phyloP scores from a whole-genome alignment of 2,113 vertebrate species.

The Nanorana parkeri region DNA sequence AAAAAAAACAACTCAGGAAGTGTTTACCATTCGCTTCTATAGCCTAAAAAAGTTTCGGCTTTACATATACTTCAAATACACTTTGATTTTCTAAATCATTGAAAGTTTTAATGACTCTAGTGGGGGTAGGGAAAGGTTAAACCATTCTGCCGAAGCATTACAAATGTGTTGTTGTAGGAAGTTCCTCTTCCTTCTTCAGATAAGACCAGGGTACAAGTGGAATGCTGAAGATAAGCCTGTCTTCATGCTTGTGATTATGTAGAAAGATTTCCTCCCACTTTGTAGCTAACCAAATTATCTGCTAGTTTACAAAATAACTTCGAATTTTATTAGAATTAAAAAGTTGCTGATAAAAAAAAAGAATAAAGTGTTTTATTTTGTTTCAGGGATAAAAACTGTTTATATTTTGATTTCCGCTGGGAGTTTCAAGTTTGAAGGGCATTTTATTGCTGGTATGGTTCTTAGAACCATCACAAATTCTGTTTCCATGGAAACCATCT shows the following conservation, averaged over 20 bases:
- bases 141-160: no score
- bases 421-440: constrained; percentile 50
- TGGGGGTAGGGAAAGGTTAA: no score
- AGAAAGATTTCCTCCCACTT: constrained; percentile 21
- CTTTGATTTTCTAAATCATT: no score
- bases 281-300: constrained; percentile 24
- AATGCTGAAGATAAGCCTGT: constrained; percentile 4
- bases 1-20: no score
- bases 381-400: constrained; percentile 6
- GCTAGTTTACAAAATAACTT: constrained; percentile 26
- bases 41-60: no score
- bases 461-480: constrained; percentile 47
- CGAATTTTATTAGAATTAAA: constrained; percentile 20
- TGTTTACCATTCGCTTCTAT: no score
- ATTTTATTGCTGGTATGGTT: constrained; percentile 32
- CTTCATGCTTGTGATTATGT: constrained; percentile 2
- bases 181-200: not conserved
- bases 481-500: constrained; percentile 45
- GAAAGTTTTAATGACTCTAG: no score
- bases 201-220: not conserved
- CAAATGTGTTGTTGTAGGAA: no score
- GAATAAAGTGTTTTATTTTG: constrained; percentile 1
- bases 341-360: constrained; percentile 20
- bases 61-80: no score
- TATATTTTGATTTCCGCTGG: constrained; percentile 45